phyloP scores from a whole-genome alignment of 1,140 invertebrate species.

The Uloborus diversus region DNA sequence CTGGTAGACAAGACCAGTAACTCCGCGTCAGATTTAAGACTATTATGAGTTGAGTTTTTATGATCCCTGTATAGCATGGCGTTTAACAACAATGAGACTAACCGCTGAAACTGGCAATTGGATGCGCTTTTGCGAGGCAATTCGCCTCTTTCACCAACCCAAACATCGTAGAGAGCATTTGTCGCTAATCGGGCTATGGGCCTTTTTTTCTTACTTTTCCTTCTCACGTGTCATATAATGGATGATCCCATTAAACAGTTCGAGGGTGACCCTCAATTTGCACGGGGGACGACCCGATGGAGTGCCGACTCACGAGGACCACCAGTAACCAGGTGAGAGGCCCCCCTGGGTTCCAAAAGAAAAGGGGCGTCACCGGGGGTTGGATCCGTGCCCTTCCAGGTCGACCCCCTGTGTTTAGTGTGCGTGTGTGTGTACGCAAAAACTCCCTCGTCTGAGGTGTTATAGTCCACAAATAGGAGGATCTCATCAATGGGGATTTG shows the following conservation, averaged over 20 bases:
- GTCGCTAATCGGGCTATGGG: conserved; percentile 42
- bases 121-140: conserved; percentile 40
- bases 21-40: conserved; percentile 40
- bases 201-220: background rate
- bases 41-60: conserved; percentile 52
- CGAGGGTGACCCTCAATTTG: conserved; percentile 51
- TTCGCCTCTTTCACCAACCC: conserved; percentile 2
- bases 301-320: conserved; percentile 40
- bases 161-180: conserved; percentile 33
- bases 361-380: conserved; percentile 32
- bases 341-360: conserved; percentile 40
- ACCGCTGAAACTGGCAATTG: conserved; percentile 43
- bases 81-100: conserved; percentile 54
- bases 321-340: conserved; percentile 38
- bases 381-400: conserved; percentile 23
- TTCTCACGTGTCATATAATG: conserved; percentile 50
- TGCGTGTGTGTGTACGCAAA: conserved; percentile 39
- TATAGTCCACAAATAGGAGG: conserved; percentile 54
- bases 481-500: conserved; percentile 50
- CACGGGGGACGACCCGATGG: conserved; percentile 48
- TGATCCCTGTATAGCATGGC: conserved; percentile 43
- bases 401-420: conserved; percentile 44
- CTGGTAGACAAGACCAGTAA: conserved; percentile 55
- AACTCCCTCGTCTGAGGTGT: conserved; percentile 2
- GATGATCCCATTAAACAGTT: conserved; percentile 46